These are phyloP conservation scores for Beris chalybata DNA, from an alignment of 2,888 invertebrate genomes.

Conservation along the genomic window DNA sequence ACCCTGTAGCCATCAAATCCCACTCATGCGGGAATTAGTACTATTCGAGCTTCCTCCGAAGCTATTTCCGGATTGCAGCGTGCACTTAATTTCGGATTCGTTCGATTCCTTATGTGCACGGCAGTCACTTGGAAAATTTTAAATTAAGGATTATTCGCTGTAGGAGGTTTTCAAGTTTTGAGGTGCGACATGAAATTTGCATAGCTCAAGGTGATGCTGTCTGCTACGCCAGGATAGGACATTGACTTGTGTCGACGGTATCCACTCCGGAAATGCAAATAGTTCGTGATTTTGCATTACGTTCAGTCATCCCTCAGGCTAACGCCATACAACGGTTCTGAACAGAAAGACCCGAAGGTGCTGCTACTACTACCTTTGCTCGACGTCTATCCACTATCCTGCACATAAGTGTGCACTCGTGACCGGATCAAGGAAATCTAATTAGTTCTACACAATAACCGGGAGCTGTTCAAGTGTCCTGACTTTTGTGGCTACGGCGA, in stretches of 20 bases:
- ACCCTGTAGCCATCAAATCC: too few relatives aligned
- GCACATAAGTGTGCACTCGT: not conserved
- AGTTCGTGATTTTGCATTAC: constrained; percentile 7
- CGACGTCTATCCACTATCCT: not conserved
- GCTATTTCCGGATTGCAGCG: too few relatives aligned
- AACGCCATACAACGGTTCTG: not conserved
- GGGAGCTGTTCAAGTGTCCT: not conserved
- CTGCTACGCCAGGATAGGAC: too few relatives aligned
- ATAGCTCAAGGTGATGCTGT: too few relatives aligned
- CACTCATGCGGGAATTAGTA: too few relatives aligned
- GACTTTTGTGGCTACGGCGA: not conserved
- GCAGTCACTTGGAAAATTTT: too few relatives aligned
- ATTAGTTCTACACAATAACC: constrained; percentile 3
- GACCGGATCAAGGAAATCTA: constrained; percentile 9
- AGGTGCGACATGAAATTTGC: too few relatives aligned
- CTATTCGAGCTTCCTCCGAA: too few relatives aligned
- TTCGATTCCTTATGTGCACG: too few relatives aligned
- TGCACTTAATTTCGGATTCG: too few relatives aligned
- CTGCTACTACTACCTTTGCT: not conserved
- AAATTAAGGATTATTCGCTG: too few relatives aligned
- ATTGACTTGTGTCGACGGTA: not conserved
- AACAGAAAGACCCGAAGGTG: not conserved
- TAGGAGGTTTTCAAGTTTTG: too few relatives aligned
- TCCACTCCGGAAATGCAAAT: not conserved
- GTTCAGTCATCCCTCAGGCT: not conserved